phyloP scores from a whole-genome alignment of 2,888 invertebrate species.

The Ephialtes manifestator region DNA sequence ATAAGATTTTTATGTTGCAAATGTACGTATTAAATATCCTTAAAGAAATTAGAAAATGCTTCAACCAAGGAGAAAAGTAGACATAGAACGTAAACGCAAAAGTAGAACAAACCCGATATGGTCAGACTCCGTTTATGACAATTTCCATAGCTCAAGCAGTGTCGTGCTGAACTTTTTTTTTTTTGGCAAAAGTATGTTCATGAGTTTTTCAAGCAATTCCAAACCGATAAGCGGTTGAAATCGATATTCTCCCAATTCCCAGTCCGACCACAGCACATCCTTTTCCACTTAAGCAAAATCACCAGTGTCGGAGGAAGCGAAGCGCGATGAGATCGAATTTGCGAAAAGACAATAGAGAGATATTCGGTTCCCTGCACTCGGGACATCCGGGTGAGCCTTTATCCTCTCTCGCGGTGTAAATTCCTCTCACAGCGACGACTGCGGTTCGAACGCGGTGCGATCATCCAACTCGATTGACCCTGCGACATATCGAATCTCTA shows the following conservation, averaged over 20 bases:
- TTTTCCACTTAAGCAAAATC: constrained; percentile 60
- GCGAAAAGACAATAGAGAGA: constrained; percentile 39
- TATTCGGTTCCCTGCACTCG: constrained; percentile 42
- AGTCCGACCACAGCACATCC: constrained; percentile 59
- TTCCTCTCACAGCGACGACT: constrained; percentile 1
- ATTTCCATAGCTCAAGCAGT: neutral
- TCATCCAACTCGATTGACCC: constrained; percentile 65
- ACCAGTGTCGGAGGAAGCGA: constrained; percentile 25
- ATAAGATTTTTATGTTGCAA: too few species aligned
- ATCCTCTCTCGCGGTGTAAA: constrained; percentile 26
- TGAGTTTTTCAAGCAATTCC: neutral
- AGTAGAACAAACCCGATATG: too few species aligned
- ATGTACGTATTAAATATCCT: too few species aligned
- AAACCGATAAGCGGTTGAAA: constrained; percentile 40
- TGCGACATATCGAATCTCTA: constrained; percentile 58
- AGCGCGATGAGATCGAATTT: constrained; percentile 36
- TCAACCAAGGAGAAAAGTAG: too few species aligned
- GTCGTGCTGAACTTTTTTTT: too few species aligned
- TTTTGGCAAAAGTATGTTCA: neutral
- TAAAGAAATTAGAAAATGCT: too few species aligned
- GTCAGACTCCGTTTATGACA: neutral
- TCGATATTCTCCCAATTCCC: constrained; percentile 50
- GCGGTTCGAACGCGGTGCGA: neutral
- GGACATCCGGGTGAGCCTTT: constrained; percentile 18
- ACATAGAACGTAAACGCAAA: too few species aligned